Evolutionary conservation across 2,888 invertebrate species (phyloP), one percentile per base, ranked within the genome.

Genomic region (Dromius quadrimaculatus): DNA sequence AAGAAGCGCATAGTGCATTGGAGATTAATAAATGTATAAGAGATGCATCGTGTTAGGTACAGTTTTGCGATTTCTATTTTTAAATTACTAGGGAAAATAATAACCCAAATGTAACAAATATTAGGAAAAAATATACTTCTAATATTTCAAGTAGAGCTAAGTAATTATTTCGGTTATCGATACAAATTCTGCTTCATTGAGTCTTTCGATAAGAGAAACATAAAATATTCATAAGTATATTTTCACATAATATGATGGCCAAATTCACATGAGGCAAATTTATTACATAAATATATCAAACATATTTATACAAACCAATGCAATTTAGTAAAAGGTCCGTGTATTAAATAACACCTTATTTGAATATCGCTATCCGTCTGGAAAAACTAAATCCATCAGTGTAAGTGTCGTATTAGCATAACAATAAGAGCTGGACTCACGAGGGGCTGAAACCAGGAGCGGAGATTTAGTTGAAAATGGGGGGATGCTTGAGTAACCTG

Each of bases 311-410:
- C 34, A 65, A 54, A 36, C 65, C 20, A 38, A 54, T 65, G 65
- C 50, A 65, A 65, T 65, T 65, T 65, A 38, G 65, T 65, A 65
- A 54, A 65, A 65, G 65, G 50, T 23, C 62, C 28, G 41, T 47
- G 34, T 22, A 63, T 32, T 23, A 17, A 41, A 57, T 15, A 22
- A 9, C 50, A 38, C 65, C 65, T 65, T 50, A 65, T 65, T 65
- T 65, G 65, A 65, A 65, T 65, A 65, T 65, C 65, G 65, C 65
- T 34, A 65, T 65, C 54, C 65, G 65, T 65, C 65, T 65, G 65
- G 65, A 65, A 65, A 65, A 65, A 65, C 65, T 65, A 65, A 65
- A 65, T 65, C 65, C 65, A 65, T 65, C 65, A 65, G 65, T 65
- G 65, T 65, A 65, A 65, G 65, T 65, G 65, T 65, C 65, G 65